Percentiles rank a stretch among this genome's conserved stretches.
Evolutionary conservation across 2,888 invertebrate species (phyloP).

Genomic region (Oxystoma pomonae): DNA sequence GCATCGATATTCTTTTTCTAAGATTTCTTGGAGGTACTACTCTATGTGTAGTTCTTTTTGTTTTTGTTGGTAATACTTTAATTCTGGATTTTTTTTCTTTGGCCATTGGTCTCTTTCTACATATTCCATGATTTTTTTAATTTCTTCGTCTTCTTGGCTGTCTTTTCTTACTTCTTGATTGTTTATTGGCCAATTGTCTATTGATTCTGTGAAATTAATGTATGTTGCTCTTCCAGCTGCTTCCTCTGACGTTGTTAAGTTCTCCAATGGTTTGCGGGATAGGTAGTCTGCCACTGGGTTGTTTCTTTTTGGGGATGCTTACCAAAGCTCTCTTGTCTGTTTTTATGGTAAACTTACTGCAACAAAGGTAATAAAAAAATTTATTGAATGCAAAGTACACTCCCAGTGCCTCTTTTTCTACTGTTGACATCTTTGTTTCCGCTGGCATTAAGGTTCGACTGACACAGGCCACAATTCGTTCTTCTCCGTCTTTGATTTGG

Average conservation of each 20-base stretch:
- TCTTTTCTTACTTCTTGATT: conserved; percentile 8
- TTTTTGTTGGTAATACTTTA: no score
- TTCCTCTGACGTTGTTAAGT: background rate
- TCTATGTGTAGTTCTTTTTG: no score
- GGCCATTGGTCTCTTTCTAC: conserved; percentile 14
- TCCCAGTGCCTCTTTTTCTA: conserved; percentile 22
- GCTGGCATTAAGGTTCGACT: conserved; percentile 19
- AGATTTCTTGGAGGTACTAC: conserved; percentile 31
- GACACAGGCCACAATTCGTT: conserved; percentile 18
- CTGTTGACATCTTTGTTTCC: conserved; percentile 18
- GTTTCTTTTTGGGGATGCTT: conserved; percentile 14
- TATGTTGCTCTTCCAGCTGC: conserved; percentile 15
- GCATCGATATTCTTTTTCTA: conserved; percentile 10
- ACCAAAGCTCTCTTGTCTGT: conserved; percentile 21
- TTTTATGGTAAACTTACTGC: conserved; percentile 12
- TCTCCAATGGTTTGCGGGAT: conserved; percentile 10
- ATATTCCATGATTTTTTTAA: conserved; percentile 2
- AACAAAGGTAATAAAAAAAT: no score
- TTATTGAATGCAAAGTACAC: no score
- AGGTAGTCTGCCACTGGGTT: conserved; percentile 19
- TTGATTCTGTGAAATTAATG: conserved; percentile 13
- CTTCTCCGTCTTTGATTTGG: conserved; percentile 16
- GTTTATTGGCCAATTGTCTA: conserved; percentile 13
- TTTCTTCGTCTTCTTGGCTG: conserved; percentile 3
- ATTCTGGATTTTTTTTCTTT: no score